Evolutionary conservation across 2,797 vertebrate genomes (phyloP).

Genomic region (Myoxocephalus aenaeus): DNA sequence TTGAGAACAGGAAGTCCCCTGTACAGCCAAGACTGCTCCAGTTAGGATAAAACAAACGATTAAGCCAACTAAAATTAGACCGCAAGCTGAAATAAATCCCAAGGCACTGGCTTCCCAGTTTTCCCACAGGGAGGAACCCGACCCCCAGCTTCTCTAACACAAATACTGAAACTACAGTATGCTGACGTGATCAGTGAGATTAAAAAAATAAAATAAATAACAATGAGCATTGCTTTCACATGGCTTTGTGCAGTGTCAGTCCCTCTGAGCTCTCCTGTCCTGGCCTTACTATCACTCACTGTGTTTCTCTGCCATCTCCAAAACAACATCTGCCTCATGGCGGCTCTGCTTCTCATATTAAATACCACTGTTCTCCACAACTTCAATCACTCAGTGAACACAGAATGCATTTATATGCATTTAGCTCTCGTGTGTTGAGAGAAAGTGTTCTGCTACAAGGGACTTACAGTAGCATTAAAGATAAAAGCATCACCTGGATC

Average conservation of each 20-base stretch:
- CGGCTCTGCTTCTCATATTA: neutral
- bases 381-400: slow-evolving; percentile 12
- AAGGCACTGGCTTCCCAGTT: slow-evolving; percentile 26
- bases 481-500: slow-evolving; percentile 40
- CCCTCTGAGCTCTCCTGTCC: slow-evolving; percentile 10
- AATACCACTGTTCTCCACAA: slow-evolving; percentile 6
- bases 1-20: slow-evolving; percentile 37
- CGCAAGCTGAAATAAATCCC: slow-evolving; percentile 48
- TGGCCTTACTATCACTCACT: slow-evolving; percentile 4
- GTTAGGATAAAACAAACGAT: slow-evolving; percentile 58
- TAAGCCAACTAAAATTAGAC: slow-evolving; percentile 71
- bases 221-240: slow-evolving; percentile 10
- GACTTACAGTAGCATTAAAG: slow-evolving; percentile 38
- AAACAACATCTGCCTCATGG: slow-evolving; percentile 38
- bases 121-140: slow-evolving; percentile 48
- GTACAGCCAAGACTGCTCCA: slow-evolving; percentile 50
- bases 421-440: slow-evolving; percentile 1
- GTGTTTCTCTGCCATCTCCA: neutral
- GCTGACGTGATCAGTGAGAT: neutral
- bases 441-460: slow-evolving; percentile 19
- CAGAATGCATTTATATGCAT: slow-evolving; percentile 13
- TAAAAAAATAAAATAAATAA: neutral
- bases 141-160: slow-evolving; percentile 44
- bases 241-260: neutral
- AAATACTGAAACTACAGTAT: slow-evolving; percentile 43